Evolutionary conservation across 2,797 vertebrate genomes (phyloP), one percentile per base, ranked within the genome.

Genomic region (Alectoris magna): DNA sequence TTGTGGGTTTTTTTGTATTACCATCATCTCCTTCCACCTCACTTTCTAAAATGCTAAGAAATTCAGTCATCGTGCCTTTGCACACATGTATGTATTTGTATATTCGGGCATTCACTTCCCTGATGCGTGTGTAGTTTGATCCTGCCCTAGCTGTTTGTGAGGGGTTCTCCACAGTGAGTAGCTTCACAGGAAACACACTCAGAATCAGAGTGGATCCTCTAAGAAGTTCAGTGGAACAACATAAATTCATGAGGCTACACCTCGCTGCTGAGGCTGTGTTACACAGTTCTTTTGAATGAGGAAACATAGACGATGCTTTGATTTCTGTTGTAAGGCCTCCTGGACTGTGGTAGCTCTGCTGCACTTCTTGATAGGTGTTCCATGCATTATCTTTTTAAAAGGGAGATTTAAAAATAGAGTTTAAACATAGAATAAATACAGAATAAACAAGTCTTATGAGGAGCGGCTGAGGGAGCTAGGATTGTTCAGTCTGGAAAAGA

Each of bases 381-480:
- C 17, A 58, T 15, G 17, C n/a, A 56, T 73, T 93, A 81, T 86
- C 26, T 75, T 93, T 89, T 78, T 51, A 51, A 80, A 85, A 53
- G 36, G 29, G n/a, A 76, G 23, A 64, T 59, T 93, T 92, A 14
- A 89, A 95, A 94, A 81, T 18, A 88, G 58, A 85, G 15, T 36
- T 78, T 69, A 39, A 43, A 43, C 29, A 31, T 14, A 31, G 29
- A 64, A 31, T 64, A 31, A 41, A 64, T 14, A 22, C 27, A 31
- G 39, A 43, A 43, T 43, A 43, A 43, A 43, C 43, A 43, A 43
- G 43, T 43, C 15, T 43, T 43, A 43, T 43, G 15, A 43, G 43
- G 43, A 43, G 43, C 43, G 3, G 43, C 43, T 43, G 43, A 43
- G 43, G 43, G 43, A 43, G 43, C 15, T 43, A 16, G 43, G 41